Base-by-base conservation (phyloP, 2,888 invertebrate species). In the Lithodes maja region DNA sequence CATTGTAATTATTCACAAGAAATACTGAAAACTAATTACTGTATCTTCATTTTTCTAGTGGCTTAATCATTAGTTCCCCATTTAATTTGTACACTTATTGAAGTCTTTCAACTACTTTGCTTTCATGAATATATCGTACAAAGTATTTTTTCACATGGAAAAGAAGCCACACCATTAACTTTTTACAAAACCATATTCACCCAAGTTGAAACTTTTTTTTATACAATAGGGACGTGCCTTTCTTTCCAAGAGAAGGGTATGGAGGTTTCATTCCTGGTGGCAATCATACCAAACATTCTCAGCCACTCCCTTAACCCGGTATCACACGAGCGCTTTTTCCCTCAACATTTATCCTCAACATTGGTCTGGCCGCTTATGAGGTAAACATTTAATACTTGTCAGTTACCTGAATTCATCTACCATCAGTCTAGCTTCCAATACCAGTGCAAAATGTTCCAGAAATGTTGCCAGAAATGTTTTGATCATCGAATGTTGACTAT, bases 171-270 rank as follows among this genome's bases (percentile, higher is more conserved):
- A 83, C 82, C 52, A 77, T 77, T 49, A 83, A 82, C 75, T 86
- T 75, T 81, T 71, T 68, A 68, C 17, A 55, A 3, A 79, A 71
- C 17, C 68, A 69, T 87, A 87, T 83, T 68, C 69, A 78, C 78
- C 49, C 68, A 79, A 17, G 52, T 77, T 68, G 12, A 5, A n/a
- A 71, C 15, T n/a, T 17, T 71, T 71, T 71, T n/a, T n/a, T 1
- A n/a, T 12, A n/a, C 15, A n/a, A 71, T 89, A 53, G 74, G 83
- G 88, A 89, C 88, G 88, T 89, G 88, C 88, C 88, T 89, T 84
- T 80, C 85, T 89, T 85, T 89, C 85, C 88, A 85, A 77, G 88
- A 78, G 78, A 83, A 79, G 83, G 87, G 87, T 87, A 69, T 68
- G 83, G 79, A 83, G 78, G 87, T 78, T 77, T 83, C 87, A 87